phyloP scores from a whole-genome alignment of 2,888 invertebrate genomes.

The Masnerella sp. region DNA sequence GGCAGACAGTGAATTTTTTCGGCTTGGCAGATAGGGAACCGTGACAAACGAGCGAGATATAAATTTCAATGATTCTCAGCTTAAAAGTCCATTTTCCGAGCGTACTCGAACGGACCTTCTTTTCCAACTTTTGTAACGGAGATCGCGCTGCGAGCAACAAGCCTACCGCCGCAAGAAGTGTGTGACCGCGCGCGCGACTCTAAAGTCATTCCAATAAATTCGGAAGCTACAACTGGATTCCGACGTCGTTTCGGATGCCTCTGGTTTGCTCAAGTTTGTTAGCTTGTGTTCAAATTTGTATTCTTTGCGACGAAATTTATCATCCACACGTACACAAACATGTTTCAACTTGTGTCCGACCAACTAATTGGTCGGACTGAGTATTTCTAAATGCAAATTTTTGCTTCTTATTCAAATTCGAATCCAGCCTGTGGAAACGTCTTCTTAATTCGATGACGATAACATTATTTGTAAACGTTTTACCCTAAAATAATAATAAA shows the following conservation, averaged over 20 bases:
- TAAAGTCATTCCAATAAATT: slow-evolving; percentile 50
- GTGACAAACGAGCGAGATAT: slow-evolving; percentile 70
- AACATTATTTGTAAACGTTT: too few relatives aligned
- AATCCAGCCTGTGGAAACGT: too few relatives aligned
- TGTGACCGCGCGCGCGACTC: slow-evolving; percentile 39
- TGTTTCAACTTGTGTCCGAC: slow-evolving; percentile 9
- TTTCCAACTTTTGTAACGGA: slow-evolving; percentile 46
- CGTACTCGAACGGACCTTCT: slow-evolving; percentile 54
- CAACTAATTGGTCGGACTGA: slow-evolving; percentile 17
- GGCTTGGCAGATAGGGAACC: slow-evolving; percentile 44
- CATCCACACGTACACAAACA: slow-evolving; percentile 27
- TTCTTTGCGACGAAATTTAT: slow-evolving; percentile 45
- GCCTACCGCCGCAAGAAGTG: slow-evolving; percentile 49
- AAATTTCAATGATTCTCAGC: slow-evolving; percentile 69
- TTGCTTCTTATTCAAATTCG: too few relatives aligned
- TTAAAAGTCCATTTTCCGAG: slow-evolving; percentile 62
- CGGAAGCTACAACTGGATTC: slow-evolving; percentile 31
- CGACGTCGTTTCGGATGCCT: slow-evolving; percentile 39
- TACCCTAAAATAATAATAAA: too few relatives aligned
- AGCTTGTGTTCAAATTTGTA: slow-evolving; percentile 33
- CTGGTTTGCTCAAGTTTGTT: slow-evolving; percentile 44
- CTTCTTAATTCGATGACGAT: too few relatives aligned
- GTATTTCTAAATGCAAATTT: background rate
- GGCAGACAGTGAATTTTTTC: slow-evolving; percentile 48
- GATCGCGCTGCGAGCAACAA: slow-evolving; percentile 41